Conservation (phyloP, 2,888 invertebrate genomes). For the Callinectes sapidus region DNA sequence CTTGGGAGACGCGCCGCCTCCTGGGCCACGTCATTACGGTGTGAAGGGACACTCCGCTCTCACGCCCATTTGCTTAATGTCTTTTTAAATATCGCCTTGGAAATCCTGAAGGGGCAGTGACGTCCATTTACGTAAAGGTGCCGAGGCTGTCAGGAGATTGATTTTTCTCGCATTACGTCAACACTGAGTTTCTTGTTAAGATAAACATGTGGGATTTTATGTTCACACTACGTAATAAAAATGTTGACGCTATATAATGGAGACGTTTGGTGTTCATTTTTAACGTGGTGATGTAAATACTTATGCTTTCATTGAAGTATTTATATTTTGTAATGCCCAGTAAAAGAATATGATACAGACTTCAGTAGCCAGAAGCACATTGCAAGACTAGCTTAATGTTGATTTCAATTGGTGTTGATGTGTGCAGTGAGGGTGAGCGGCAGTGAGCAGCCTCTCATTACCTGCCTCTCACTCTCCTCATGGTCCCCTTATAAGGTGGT, state of each 20-base stretch:
- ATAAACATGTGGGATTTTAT: neutral
- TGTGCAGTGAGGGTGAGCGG: neutral
- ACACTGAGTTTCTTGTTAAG: neutral
- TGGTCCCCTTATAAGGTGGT: slow-evolving; percentile 5
- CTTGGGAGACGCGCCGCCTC: neutral
- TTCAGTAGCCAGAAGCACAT: neutral
- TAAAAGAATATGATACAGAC: neutral
- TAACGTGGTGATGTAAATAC: neutral
- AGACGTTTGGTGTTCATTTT: neutral
- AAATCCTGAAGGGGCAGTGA: slow-evolving; percentile 14
- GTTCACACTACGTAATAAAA: slow-evolving; percentile 21
- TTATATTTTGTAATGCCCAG: neutral
- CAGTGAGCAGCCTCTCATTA: neutral
- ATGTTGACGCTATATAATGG: neutral
- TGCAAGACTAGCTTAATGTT: neutral
- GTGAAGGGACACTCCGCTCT: slow-evolving; percentile 28
- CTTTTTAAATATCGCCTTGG: slow-evolving; percentile 36
- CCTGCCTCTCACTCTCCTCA: neutral
- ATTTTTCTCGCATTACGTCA: neutral
- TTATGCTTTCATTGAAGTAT: neutral
- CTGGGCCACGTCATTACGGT: slow-evolving; percentile 43
- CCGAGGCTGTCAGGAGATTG: neutral
- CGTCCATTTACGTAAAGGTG: neutral
- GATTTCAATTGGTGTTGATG: neutral
- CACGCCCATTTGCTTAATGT: slow-evolving; percentile 49